A percentile compares a stretch with the other conserved stretches of the same genome.
These are phyloP conservation scores for Actinemys pallida DNA, from an alignment of 2,113 vertebrate species.

Conservation along the genomic window DNA sequence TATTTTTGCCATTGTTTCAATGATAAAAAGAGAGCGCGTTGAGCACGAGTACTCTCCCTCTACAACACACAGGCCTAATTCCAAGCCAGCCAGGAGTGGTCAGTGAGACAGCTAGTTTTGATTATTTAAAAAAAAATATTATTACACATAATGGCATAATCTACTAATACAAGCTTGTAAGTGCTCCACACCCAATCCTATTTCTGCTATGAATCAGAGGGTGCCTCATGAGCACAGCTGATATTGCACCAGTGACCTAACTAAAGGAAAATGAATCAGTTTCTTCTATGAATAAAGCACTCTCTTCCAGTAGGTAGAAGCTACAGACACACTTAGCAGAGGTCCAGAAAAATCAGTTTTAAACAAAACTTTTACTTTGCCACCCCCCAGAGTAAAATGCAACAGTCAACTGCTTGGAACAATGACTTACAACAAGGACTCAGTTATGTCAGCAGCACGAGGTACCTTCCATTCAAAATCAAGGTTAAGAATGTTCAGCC, in stretches of 20 bases:
- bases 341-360: slow-evolving; percentile 59
- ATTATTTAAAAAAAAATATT: neutral
- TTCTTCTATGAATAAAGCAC: neutral
- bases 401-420: slow-evolving; percentile 63
- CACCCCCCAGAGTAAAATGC: slow-evolving; percentile 9
- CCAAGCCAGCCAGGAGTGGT: neutral
- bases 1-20: neutral
- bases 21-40: neutral
- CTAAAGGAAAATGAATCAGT: neutral
- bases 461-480: slow-evolving; percentile 67
- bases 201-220: slow-evolving; percentile 3
- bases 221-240: slow-evolving; percentile 1
- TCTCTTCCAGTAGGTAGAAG: slow-evolving; percentile 8
- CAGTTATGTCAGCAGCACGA: slow-evolving; percentile 56
- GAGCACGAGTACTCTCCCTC: neutral
- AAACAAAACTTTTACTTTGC: slow-evolving; percentile 46
- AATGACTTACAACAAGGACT: slow-evolving; percentile 59
- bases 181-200: neutral
- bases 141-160: neutral
- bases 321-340: neutral
- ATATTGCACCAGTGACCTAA: neutral
- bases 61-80: neutral
- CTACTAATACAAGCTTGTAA: neutral
- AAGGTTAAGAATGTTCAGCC: slow-evolving; percentile 58
- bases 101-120: neutral